Percentiles rank a stretch among this genome's conserved stretches.
Evolutionary conservation across 2,113 vertebrate species (phyloP).

Genomic region (Struthidea cinerea): DNA sequence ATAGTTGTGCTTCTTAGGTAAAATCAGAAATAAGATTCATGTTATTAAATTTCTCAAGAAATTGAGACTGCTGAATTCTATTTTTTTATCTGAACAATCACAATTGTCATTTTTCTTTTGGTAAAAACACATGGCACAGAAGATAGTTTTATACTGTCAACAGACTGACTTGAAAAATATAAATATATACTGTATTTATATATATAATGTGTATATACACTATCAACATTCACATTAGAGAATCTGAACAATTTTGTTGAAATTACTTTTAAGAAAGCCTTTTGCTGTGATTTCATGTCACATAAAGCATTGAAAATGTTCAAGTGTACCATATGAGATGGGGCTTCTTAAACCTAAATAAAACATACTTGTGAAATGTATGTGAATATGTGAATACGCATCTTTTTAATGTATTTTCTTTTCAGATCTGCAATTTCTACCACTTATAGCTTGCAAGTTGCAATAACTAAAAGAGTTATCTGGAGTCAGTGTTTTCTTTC

Average conservation of each 20-base stretch:
- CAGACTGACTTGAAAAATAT: conserved; percentile 90
- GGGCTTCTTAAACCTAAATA: conserved; percentile 11
- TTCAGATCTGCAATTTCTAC: background rate
- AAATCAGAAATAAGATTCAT: conserved; percentile 76
- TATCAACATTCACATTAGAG: conserved; percentile 82
- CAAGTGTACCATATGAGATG: background rate
- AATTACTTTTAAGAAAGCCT: conserved; percentile 67
- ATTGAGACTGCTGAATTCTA: conserved; percentile 71
- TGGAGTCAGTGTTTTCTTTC: conserved; percentile 81
- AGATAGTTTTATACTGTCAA: conserved; percentile 77
- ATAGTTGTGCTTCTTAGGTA: conserved; percentile 87
- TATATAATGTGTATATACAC: conserved; percentile 72
- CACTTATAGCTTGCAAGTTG: background rate
- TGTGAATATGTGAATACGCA: background rate
- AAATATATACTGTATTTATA: conserved; percentile 75
- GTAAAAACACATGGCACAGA: conserved; percentile 81
- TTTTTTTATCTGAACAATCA: conserved; percentile 77
- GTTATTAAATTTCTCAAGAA: conserved; percentile 69
- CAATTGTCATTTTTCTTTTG: conserved; percentile 65
- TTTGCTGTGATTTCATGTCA: conserved; percentile 43
- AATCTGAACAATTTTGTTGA: conserved; percentile 78
- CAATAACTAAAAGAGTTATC: background rate
- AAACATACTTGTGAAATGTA: background rate
- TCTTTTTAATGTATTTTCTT: background rate
- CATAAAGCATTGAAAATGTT: background rate